Evolutionary conservation across 1,140 invertebrate genomes (phyloP).

Genomic region (Piezodorus guildinii): DNA sequence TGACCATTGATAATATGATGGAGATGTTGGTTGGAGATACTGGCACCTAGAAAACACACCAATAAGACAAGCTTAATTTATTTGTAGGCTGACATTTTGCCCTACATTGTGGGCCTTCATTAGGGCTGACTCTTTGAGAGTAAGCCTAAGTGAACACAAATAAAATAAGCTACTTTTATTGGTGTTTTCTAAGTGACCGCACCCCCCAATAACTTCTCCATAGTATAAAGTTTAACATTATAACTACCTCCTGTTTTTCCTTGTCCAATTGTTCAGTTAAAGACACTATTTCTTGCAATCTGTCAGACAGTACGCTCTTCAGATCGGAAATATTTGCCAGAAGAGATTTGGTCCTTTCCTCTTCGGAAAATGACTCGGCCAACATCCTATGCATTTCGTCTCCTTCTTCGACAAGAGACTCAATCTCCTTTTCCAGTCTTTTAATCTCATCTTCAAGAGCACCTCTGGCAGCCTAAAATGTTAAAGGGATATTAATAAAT

Average conservation of each 20-base stretch:
- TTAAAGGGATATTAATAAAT: no score
- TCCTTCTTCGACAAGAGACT: conserved; percentile 35
- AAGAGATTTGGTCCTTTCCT: conserved; percentile 34
- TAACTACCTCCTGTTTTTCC: conserved; percentile 39
- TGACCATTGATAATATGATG: no score
- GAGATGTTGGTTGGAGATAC: no score
- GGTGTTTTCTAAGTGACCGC: no score
- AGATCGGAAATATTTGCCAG: conserved; percentile 34
- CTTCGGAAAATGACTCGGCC: conserved; percentile 43
- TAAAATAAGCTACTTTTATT: no score
- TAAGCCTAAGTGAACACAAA: no score
- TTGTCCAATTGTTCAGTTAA: conserved; percentile 36
- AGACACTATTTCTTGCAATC: conserved; percentile 33
- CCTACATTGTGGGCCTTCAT: no score
- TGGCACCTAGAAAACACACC: no score
- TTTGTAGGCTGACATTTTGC: no score
- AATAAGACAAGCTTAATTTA: no score
- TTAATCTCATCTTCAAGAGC: conserved; percentile 34
- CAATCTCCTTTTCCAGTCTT: conserved; percentile 34
- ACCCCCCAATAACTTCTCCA: no score
- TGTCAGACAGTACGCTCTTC: conserved; percentile 33
- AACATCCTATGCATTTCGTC: conserved; percentile 41
- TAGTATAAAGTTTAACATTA: neutral
- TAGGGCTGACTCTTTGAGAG: no score
- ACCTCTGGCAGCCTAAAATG: conserved; percentile 20